phyloP scores from a whole-genome alignment of 2,797 vertebrate genomes.

The Pseudochromis fuscus region DNA sequence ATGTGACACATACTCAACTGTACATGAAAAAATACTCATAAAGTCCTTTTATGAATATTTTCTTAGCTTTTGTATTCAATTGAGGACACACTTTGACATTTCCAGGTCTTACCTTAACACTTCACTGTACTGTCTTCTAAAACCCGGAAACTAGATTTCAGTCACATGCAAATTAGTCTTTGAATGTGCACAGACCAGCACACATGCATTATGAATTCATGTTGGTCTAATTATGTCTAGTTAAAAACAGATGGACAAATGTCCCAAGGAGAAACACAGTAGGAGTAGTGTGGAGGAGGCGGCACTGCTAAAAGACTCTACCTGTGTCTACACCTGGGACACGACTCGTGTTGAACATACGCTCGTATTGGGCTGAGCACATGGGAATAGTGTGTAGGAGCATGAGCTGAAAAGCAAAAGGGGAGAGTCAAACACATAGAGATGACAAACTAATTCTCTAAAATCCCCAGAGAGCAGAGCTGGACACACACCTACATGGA shows the following conservation, averaged over 20 bases:
- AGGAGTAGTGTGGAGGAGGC: constrained; percentile 67
- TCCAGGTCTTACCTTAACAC: constrained; percentile 12
- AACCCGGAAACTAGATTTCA: constrained; percentile 41
- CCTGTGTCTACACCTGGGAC: constrained; percentile 90
- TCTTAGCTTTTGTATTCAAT: too few species aligned
- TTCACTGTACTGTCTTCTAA: constrained; percentile 18
- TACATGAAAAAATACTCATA: too few species aligned
- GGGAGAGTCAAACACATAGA: constrained; percentile 83
- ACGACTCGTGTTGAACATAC: constrained; percentile 89
- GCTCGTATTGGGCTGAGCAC: constrained; percentile 89
- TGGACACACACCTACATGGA: constrained; percentile 69
- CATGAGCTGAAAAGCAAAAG: constrained; percentile 91
- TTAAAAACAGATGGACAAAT: constrained; percentile 57
- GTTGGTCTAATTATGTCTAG: constrained; percentile 38
- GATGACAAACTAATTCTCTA: constrained; percentile 75
- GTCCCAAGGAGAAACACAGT: constrained; percentile 63
- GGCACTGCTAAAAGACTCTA: constrained; percentile 82
- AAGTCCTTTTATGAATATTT: too few species aligned
- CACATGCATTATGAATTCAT: constrained; percentile 61
- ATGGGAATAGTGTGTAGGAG: constrained; percentile 89
- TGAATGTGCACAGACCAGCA: constrained; percentile 48
- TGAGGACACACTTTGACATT: neutral
- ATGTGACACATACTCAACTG: neutral
- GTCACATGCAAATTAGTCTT: constrained; percentile 72
- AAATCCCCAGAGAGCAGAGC: constrained; percentile 60